A percentile compares a stretch with the other conserved stretches of the same genome.
Evolutionary conservation across 2,888 invertebrate genomes (phyloP).

Genomic region (Cerastis leucographa): DNA sequence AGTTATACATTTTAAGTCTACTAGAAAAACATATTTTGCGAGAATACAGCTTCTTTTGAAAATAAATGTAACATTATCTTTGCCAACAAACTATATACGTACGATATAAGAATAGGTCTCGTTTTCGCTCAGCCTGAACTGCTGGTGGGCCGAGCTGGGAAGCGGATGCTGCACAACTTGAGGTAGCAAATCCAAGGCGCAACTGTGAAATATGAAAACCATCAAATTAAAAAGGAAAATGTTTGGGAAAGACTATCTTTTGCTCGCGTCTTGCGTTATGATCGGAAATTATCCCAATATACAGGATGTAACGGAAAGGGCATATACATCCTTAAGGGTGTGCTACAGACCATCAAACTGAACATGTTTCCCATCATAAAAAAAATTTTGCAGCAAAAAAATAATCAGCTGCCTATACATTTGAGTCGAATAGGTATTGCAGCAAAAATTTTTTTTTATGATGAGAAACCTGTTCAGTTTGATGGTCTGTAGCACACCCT

Average conservation of each 20-base stretch:
- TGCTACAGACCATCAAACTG: too few species aligned
- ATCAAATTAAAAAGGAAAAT: background rate
- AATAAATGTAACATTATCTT: background rate
- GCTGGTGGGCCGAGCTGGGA: background rate
- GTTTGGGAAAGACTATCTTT: background rate
- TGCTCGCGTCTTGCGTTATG: background rate
- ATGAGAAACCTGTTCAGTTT: too few species aligned
- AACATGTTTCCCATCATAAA: too few species aligned
- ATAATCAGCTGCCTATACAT: too few species aligned
- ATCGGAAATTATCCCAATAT: background rate
- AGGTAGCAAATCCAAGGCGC: slow-evolving; percentile 11
- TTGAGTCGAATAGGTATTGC: too few species aligned
- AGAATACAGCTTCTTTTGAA: background rate
- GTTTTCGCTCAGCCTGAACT: background rate
- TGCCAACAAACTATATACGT: background rate
- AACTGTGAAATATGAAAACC: background rate
- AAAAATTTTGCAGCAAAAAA: too few species aligned
- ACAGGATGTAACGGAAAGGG: too few species aligned
- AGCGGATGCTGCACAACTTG: background rate
- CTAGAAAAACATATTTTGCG: background rate
- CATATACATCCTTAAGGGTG: too few species aligned
- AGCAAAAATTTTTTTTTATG: too few species aligned
- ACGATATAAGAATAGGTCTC: too few species aligned
- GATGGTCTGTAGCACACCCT: too few species aligned
- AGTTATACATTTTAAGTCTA: background rate